Evolutionary conservation across 2,888 invertebrate genomes (phyloP), one percentile per base, ranked within the genome.

Genomic region (Catocala nupta): DNA sequence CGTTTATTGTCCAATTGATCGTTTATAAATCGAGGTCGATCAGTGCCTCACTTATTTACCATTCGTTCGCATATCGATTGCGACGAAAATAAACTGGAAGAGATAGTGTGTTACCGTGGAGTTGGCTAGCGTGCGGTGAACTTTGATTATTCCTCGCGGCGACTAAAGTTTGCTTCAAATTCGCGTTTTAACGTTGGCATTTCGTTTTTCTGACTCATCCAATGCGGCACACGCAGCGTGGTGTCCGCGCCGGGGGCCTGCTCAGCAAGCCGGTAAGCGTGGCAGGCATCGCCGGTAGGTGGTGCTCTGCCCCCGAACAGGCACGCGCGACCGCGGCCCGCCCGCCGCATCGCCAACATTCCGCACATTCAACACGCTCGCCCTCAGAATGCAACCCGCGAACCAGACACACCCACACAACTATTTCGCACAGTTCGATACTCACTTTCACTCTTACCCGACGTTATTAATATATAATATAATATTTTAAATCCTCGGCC

Each of bases 131-230:
- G 85, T 88, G 89, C 84, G 81, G 80, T 75, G 78, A 84, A 82
- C 75, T 86, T 83, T 77, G 76, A 78, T 82, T 75, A 78, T 81
- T 81, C 70, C 80, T 81, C 56, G 67, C 56, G 12, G 39, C 55
- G 47, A 57, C 16, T 51, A 62, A 78, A 79, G 66, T 79, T 79
- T 75, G 66, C 68, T 70, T 65, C 71, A 68, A 71, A 66, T 62
- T 73, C 73, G 81, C 73, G 71, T 75, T 88, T 87, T 89, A 90
- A 90, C 83, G 77, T 77, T 83, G 77, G 70, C 69, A 84, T 90
- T 89, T 86, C 84, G 82, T 87, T 89, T 89, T 89, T 90, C 92
- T 93, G 93, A 93, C 93, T 92, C 92, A 92, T 93, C 91, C 92
- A 91, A 90, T 85, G 87, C 88, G 87, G 85, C 83, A 83, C 84